Percentiles rank a stretch among this genome's conserved stretches.
Evolutionary conservation across 1,140 invertebrate genomes (phyloP).

Genomic region (Drosophila ogumai): DNA sequence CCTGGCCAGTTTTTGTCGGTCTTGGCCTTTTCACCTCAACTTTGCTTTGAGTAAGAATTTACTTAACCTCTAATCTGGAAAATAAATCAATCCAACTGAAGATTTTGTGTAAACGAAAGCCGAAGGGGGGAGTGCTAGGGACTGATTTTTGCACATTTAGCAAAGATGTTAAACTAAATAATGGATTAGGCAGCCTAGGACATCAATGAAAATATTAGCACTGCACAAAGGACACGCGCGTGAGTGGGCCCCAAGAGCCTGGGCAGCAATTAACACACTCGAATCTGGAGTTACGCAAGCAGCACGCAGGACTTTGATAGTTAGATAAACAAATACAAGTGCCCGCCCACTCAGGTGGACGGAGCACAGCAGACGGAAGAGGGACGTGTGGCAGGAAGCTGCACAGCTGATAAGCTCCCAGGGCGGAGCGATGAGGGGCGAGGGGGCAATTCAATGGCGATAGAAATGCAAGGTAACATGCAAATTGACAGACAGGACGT

Average conservation of each 20-base stretch:
- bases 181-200: conserved; percentile 22
- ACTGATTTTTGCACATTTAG: conserved; percentile 45
- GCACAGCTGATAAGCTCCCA: conserved; percentile 38
- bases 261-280: conserved; percentile 59
- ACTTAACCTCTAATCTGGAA: conserved; percentile 29
- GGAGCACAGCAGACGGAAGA: conserved; percentile 27
- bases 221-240: conserved; percentile 25
- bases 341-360: conserved; percentile 13
- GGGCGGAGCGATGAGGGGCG: neutral
- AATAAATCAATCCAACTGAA: conserved; percentile 23
- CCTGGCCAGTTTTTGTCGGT: conserved; percentile 4
- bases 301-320: conserved; percentile 55
- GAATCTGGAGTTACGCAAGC: conserved; percentile 53
- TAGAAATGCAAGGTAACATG: conserved; percentile 56
- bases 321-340: conserved; percentile 59
- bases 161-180: conserved; percentile 36
- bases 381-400: conserved; percentile 53
- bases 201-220: conserved; percentile 48
- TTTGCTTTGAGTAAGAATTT: conserved; percentile 9
- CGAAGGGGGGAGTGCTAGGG: neutral
- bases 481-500: conserved; percentile 64
- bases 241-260: neutral
- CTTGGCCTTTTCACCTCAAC: conserved; percentile 1
- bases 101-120: conserved; percentile 15
- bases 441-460: conserved; percentile 38